These are phyloP conservation scores for Hafferia zeledoni DNA, from an alignment of 2,797 vertebrate species.

Conservation along the genomic window DNA sequence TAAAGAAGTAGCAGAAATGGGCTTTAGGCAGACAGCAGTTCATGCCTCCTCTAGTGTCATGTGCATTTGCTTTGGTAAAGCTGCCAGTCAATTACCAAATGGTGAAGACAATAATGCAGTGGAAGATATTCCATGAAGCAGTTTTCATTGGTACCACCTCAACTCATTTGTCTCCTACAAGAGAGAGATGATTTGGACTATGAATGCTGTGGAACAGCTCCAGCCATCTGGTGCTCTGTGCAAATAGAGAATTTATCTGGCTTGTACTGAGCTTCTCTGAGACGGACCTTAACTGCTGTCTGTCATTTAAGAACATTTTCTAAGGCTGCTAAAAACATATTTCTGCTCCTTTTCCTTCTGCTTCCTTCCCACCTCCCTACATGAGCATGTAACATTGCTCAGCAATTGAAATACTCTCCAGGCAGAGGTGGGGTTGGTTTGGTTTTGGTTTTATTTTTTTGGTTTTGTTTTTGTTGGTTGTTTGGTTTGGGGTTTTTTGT, in stretches of 20 bases:
- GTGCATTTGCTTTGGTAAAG: not conserved
- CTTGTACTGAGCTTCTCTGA: not conserved
- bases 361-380: not conserved
- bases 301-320: not conserved
- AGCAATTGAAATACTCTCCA: not conserved
- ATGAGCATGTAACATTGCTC: not conserved
- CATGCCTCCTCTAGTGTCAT: not conserved
- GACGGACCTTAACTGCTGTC: not conserved
- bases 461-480: not conserved
- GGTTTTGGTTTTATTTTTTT: not conserved
- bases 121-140: not conserved
- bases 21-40: not conserved
- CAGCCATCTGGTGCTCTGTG: not conserved
- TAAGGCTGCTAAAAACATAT: not conserved
- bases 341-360: not conserved
- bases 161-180: not conserved
- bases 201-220: not conserved
- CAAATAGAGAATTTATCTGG: not conserved
- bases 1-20: not conserved
- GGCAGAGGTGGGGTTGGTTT: not conserved
- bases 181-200: not conserved
- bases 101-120: not conserved
- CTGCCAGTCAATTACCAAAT: not conserved
- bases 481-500: too few species aligned
- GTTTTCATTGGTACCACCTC: not conserved